Base-by-base conservation (phyloP, 2,797 vertebrate species). In the Apogon hyalosoma region DNA sequence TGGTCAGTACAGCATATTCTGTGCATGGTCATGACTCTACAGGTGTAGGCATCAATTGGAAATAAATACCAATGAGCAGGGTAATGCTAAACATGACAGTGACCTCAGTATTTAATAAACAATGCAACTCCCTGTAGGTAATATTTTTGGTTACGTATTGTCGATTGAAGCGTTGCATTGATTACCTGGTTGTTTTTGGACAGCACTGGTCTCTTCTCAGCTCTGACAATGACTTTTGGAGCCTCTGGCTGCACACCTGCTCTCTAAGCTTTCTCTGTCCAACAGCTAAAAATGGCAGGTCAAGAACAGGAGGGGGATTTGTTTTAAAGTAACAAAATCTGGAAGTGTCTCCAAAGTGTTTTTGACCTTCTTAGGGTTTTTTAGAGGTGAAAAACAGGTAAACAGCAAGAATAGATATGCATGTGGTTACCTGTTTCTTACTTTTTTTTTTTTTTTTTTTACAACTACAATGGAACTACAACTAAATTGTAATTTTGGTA, bases 121-220 rank as follows among this genome's bases (percentile, higher is more conserved):
- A 28, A 28, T 28, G 24, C 21, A 24, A 24, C 21, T 2, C 21
- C 24, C 24, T 28, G 4, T 28, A 28, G 5, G 2, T 28, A 28
- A 28, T 28, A 28, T 6, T 4, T 28, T 28, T 56, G 55, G 18
- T 36, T 45, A 14, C 21, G 58, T 39, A 53, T 38, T 51, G 59
- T 38, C 65, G 67, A 83, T 59, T 69, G 46, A 79, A 64, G 48
- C 63, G n/a, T 54, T 50, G 21, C 33, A 73, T 79, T 56, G 70
- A 87, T 77, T 52, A 15, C 24, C 19, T 11, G 43, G 42, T 70
- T 47, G 9, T 73, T 58, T 55, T 73, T 50, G 8, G 19, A 39
- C 56, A 51, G 50, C 59, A 39, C 49, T 42, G 16, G 60, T 79
- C 57, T 43, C 43, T 16, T 14, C 33, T n/a, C 12, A 8, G 60